Percentiles rank a stretch among this genome's conserved stretches.
These are phyloP conservation scores for Philotrypesis tridentata DNA, from an alignment of 1,140 invertebrate genomes.

Conservation along the genomic window DNA sequence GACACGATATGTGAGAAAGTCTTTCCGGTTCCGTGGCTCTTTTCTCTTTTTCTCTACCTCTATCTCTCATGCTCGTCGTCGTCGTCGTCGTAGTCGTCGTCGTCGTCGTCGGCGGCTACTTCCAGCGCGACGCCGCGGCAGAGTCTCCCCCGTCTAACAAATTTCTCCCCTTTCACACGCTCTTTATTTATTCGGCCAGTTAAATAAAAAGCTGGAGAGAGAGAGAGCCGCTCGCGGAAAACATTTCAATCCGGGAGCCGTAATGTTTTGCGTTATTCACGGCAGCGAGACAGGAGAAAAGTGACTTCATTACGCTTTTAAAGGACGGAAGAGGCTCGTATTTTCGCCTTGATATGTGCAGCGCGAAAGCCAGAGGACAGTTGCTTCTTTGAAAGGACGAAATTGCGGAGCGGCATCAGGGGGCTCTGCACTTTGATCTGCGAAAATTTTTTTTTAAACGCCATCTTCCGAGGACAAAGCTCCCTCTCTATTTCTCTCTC, in stretches of 20 bases:
- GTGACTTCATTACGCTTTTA: slow-evolving; percentile 10
- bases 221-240: background rate
- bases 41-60: background rate
- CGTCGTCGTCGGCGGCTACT: too few relatives aligned
- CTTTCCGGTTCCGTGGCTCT: background rate
- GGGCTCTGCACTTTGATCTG: background rate
- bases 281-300: background rate
- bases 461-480: background rate
- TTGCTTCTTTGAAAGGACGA: slow-evolving; percentile 29
- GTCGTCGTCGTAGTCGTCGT: too few relatives aligned
- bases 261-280: background rate
- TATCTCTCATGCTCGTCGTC: too few relatives aligned
- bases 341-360: background rate
- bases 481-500: background rate
- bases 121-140: too few relatives aligned
- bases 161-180: background rate
- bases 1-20: background rate
- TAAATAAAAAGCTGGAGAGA: background rate
- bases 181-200: background rate
- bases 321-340: background rate
- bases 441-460: slow-evolving; percentile 30
- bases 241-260: background rate
- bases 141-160: background rate
- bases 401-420: background rate
- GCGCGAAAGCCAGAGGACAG: background rate